A percentile compares a stretch with the other conserved stretches of the same genome.
Evolutionary conservation across 2,797 vertebrate species (phyloP).

Genomic region (Acanthiza pusilla): DNA sequence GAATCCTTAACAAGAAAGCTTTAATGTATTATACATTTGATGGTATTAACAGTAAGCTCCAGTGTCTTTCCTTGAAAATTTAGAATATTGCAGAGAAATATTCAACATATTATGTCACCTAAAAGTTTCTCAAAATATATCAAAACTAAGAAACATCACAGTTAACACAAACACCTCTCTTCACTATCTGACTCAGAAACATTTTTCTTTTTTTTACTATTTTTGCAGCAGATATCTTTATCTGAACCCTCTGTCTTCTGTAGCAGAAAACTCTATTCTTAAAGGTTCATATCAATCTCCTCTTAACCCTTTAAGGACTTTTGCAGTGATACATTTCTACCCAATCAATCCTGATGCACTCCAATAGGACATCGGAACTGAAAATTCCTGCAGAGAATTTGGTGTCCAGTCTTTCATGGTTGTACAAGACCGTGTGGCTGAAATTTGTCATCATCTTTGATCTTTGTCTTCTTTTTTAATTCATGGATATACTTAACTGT

Average conservation of each 20-base stretch:
- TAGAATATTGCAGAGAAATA: neutral
- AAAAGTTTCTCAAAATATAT: neutral
- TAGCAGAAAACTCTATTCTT: neutral
- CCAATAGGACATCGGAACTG: neutral
- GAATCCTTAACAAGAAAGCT: conserved; percentile 18
- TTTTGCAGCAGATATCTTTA: neutral
- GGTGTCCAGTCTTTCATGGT: fast-evolving
- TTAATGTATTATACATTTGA: conserved; percentile 12
- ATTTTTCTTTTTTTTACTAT: neutral
- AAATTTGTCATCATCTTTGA: neutral
- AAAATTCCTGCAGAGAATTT: neutral
- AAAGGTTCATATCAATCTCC: neutral
- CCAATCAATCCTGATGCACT: neutral
- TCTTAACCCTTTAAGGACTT: neutral
- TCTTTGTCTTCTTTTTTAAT: neutral
- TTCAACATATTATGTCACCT: neutral
- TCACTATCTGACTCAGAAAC: neutral
- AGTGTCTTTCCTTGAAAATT: neutral
- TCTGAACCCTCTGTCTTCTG: neutral
- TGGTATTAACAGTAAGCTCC: neutral
- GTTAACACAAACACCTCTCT: neutral
- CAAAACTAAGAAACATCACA: neutral
- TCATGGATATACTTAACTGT: neutral
- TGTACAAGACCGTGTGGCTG: neutral
- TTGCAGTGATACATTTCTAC: neutral